These are phyloP conservation scores for Podilymbus podiceps DNA, from an alignment of 2,113 vertebrate species.

Conservation along the genomic window DNA sequence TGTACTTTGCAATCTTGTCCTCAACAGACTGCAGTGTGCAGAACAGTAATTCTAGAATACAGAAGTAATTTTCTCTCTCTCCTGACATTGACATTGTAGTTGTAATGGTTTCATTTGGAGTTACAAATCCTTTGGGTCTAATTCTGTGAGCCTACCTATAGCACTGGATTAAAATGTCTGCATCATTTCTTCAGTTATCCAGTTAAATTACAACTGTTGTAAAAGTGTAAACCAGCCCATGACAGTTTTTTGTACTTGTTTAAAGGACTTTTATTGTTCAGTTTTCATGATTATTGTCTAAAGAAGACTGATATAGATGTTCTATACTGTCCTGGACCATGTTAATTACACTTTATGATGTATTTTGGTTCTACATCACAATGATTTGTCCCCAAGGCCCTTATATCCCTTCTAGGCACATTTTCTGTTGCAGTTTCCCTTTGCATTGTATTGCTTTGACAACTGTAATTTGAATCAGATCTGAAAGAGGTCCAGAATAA, in stretches of 20 bases:
- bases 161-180: slow-evolving; percentile 86
- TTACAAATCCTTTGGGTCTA: slow-evolving; percentile 83
- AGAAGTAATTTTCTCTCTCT: slow-evolving; percentile 78
- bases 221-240: slow-evolving; percentile 83
- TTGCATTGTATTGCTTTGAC: slow-evolving; percentile 96
- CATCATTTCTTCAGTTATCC: slow-evolving; percentile 84
- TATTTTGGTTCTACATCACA: slow-evolving; percentile 85
- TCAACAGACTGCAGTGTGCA: slow-evolving; percentile 70
- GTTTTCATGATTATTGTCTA: slow-evolving; percentile 92
- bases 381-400: slow-evolving; percentile 79
- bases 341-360: slow-evolving; percentile 86
- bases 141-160: slow-evolving; percentile 85
- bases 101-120: slow-evolving; percentile 83
- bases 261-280: slow-evolving; percentile 92
- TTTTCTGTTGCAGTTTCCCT: slow-evolving; percentile 87
- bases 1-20: slow-evolving; percentile 75
- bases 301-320: slow-evolving; percentile 84
- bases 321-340: slow-evolving; percentile 89
- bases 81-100: slow-evolving; percentile 84
- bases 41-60: slow-evolving; percentile 74
- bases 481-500: slow-evolving; percentile 99
- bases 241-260: slow-evolving; percentile 92
- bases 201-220: slow-evolving; percentile 83
- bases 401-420: slow-evolving; percentile 82
- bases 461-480: slow-evolving; percentile 97